These are phyloP conservation scores for Rhincodon typus DNA, from an alignment of 2,797 vertebrate species.

Conservation along the genomic window DNA sequence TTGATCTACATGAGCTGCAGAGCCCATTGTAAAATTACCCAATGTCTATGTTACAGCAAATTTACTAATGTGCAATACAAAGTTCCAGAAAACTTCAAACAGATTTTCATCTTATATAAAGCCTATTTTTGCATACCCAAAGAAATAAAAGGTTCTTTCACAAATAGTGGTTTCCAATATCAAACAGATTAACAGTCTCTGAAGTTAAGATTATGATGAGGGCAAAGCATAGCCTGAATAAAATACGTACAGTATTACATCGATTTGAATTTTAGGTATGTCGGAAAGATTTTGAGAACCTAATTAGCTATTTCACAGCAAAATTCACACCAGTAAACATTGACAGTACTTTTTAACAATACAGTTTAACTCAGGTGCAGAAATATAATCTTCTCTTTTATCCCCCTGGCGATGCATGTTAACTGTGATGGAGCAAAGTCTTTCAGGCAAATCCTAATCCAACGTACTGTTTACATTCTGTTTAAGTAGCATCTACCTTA, in stretches of 20 bases:
- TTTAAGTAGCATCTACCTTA: background rate
- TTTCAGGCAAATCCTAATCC: background rate
- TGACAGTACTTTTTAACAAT: background rate
- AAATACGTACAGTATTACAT: background rate
- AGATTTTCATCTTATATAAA: background rate
- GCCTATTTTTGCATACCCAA: background rate
- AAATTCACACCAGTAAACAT: background rate
- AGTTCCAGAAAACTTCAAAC: background rate
- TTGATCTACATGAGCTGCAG: background rate
- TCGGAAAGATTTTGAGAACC: background rate
- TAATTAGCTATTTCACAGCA: background rate
- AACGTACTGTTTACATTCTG: background rate
- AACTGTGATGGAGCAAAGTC: background rate
- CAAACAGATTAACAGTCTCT: background rate
- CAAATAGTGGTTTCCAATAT: background rate
- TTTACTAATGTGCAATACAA: background rate
- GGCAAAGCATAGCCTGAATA: background rate
- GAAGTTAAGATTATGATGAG: background rate
- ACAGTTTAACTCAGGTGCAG: background rate
- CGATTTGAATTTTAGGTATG: background rate
- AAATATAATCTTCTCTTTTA: background rate
- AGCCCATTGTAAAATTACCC: background rate
- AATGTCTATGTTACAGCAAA: background rate
- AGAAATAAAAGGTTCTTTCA: background rate
- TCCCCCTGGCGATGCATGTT: background rate